Base-by-base conservation (phyloP, 2,797 vertebrate species). In the Phoeniculus purpureus region DNA sequence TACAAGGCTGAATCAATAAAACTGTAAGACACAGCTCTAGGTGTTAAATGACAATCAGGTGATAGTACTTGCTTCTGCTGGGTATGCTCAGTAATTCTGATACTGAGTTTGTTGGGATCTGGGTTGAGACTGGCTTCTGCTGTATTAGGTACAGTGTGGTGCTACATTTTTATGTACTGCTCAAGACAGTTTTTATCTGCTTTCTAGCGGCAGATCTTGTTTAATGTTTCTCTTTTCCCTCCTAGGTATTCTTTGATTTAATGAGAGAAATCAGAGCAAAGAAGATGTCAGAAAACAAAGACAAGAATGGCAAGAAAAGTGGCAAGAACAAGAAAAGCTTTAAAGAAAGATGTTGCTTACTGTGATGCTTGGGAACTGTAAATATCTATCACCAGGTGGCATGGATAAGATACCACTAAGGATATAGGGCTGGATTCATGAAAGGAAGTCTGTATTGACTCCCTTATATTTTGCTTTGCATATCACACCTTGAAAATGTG, bases 201-300 rank as follows among this genome's bases (percentile, higher is more conserved):
- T 75, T 90, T 90, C 34, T 68, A 55, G 47, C 83, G 45, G 25
- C 25, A 75, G 45, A 66, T 68, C 52, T 78, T 40, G 67, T 77
- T 81, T 94, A 87, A 94, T 81, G 23, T 80, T 72, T 79, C 17
- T 74, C 60, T 90, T 81, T 90, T 55, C 16, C 6, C 34, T 80
- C n/a, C 14, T 95, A 99, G 99, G 99, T 99, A 52, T 99, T 99
- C 97, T 99, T 99, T 89, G 99, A 99, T 95, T 97, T 99, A 75
- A 99, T 99, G 99, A 97, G 99, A 89, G 99, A 99, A 96, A 98
- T 99, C 70, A 97, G 98, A 76, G 97, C 98, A 85, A 99, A 99
- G 97, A 99, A 99, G 95, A 98, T 99, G 98, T 98, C 98, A 1
- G 99, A 99, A 97, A 99, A 98, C 97, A 99, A 99, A 96, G 99